Base-by-base conservation (phyloP, 2,888 invertebrate genomes). In the Lasioglossum leucozonium region DNA sequence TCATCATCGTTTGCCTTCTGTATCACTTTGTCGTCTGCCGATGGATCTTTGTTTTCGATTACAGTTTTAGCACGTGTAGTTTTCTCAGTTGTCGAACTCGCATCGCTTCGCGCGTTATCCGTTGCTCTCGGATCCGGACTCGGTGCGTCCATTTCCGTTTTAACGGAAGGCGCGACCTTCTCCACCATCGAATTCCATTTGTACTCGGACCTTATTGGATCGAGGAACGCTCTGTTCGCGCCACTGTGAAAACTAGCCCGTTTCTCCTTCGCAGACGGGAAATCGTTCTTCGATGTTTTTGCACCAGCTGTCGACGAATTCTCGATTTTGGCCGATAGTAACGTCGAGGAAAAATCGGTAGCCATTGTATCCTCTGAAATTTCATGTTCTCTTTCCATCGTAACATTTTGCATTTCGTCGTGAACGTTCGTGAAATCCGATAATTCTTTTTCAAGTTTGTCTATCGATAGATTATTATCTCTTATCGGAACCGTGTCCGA, bases 231-330 rank as follows among this genome's bases (percentile, higher is more conserved):
- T 40, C 91, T 89, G 86, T 94, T 94, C 0, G 85, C 85, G 0
- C 93, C 88, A 65, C 91, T 94, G 13, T 91, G 93, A 83, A 94
- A 95, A 42, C 90, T 91, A 3, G 94, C 94, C 3, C 94, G 92
- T 78, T 93, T 94, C 10, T 92, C 79, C 58, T 86, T 93, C 5
- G 93, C 93, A 6, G 85, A 86, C 22, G 86, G 84, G 34, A 87
- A 81, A 71, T 91, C 87, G 26, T 89, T 87, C 18, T 72, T 83
- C 71, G 82, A 67, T 37, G 11, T 26, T 75, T 72, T 86, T 0
- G 30, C 5, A 22, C 34, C 13, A 18, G 10, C 18, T 18, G 79
- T 22, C 18, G 72, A 26, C n/a, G 74, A 37, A 37, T 71, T 82
- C 37, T 85, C 89, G 51, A 30, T n/a, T 71, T 77, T 87, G 8